These are phyloP conservation scores for Melanchra persicariae DNA, from an alignment of 2,888 invertebrate species.

Conservation along the genomic window DNA sequence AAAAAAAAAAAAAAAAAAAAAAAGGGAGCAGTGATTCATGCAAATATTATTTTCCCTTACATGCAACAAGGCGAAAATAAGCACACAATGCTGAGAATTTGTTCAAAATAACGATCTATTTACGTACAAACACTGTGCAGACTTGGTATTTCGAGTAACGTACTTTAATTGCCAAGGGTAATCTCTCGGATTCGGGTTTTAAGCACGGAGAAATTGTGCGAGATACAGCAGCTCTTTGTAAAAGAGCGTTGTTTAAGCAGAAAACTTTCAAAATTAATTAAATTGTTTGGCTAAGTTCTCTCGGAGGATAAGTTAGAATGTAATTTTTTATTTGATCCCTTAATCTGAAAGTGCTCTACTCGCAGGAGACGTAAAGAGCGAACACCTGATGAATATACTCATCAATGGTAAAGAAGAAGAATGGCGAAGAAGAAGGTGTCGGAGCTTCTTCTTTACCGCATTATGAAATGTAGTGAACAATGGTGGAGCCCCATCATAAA, in stretches of 20 bases:
- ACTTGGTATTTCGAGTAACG: conserved; percentile 60
- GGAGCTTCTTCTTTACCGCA: conserved; percentile 11
- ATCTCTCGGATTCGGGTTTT: conserved; percentile 49
- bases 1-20: too few relatives aligned
- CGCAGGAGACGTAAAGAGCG: neutral
- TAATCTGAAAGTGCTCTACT: neutral
- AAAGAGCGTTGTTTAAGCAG: conserved; percentile 12
- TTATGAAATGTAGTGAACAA: conserved; percentile 33
- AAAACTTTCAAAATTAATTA: conserved; percentile 2
- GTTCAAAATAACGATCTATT: conserved; percentile 71
- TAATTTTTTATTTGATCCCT: neutral
- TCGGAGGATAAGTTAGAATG: neutral
- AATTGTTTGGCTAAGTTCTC: neutral
- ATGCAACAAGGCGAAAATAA: conserved; percentile 65
- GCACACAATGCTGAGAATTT: conserved; percentile 67
- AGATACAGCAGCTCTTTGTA: conserved; percentile 25
- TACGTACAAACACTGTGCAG: conserved; percentile 68
- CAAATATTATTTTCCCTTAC: conserved; percentile 68
- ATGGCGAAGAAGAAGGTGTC: too few relatives aligned
- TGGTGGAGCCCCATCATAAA: conserved; percentile 9
- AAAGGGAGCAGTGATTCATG: conserved; percentile 68
- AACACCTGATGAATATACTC: neutral
- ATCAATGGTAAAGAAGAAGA: too few relatives aligned
- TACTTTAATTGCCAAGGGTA: conserved; percentile 59
- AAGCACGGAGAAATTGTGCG: conserved; percentile 38